A percentile compares a stretch with the other conserved stretches of the same genome.
These are phyloP conservation scores for Carcinoscorpius rotundicauda DNA, from an alignment of 1,140 invertebrate genomes.

Conservation along the genomic window DNA sequence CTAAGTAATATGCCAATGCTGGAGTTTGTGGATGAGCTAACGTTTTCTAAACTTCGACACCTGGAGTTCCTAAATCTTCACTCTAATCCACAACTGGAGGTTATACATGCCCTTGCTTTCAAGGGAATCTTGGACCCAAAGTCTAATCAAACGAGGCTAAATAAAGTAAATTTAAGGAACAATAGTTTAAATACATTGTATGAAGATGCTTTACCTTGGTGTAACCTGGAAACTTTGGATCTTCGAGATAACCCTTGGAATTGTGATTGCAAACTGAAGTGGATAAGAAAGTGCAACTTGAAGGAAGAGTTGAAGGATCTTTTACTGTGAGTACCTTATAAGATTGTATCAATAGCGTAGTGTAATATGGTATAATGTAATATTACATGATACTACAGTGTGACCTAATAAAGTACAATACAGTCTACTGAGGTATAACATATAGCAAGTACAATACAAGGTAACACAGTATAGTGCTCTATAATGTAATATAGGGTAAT, in stretches of 20 bases:
- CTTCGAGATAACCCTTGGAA: constrained; percentile 21
- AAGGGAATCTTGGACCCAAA: constrained; percentile 15
- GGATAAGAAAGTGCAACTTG: constrained; percentile 19
- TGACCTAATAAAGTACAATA: too few relatives aligned
- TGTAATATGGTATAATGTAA: too few relatives aligned
- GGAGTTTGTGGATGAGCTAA: constrained; percentile 6
- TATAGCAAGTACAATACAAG: too few relatives aligned
- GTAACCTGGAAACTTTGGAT: constrained; percentile 17
- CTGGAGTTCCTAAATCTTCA: constrained; percentile 12
- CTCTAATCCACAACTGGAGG: constrained; percentile 10
- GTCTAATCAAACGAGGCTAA: constrained; percentile 8
- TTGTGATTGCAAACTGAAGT: constrained; percentile 22
- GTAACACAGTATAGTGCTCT: too few relatives aligned
- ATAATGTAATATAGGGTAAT: too few relatives aligned
- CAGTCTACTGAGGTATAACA: too few relatives aligned
- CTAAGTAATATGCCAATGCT: constrained; percentile 18
- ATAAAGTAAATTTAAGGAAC: constrained; percentile 11
- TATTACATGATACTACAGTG: too few relatives aligned
- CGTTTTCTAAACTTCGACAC: constrained; percentile 18
- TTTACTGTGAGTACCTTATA: constrained; percentile 11
- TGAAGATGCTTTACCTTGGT: constrained; percentile 2
- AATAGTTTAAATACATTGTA: constrained; percentile 6
- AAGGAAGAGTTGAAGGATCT: constrained; percentile 7
- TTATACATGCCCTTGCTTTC: constrained; percentile 16
- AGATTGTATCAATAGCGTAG: not conserved